Evolutionary conservation across 2,797 vertebrate genomes (phyloP), one percentile per base, ranked within the genome.

Genomic region (Sparidentex hasta): DNA sequence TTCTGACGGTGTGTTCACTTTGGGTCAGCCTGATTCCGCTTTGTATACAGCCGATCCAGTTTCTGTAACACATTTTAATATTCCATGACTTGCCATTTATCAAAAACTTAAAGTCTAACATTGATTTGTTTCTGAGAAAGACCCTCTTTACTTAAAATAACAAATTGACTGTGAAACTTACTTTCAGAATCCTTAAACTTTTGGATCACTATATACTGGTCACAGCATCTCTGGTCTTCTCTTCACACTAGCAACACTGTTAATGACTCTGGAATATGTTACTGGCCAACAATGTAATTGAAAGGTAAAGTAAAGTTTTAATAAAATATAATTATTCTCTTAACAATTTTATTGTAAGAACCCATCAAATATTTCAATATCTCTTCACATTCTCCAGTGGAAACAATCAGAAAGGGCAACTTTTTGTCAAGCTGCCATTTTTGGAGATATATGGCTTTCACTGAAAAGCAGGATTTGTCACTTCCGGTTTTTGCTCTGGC

Each of bases 401-500:
- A 20, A 59, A 71, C 51, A 20, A 20, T 56, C 52, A 17, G n/a
- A 69, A n/a, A 57, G 51, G 0, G 11, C 41, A 48, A 43, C 9
- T 1, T 76, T 81, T 78, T 67, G 65, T 82, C 58, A 33, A 56
- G 44, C 54, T 71, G 71, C 64, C 38, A 59, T 62, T 79, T 79
- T 50, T 55, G n/a, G 14, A 80, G 12, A 63, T 48, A 11, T 20
- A 12, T 23, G 20, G 25, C 33, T 66, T 74, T 66, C 14, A 11
- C 7, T 65, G 52, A 65, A 80, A 74, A 48, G 54, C 21, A 69
- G 64, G 55, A 78, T 78, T 81, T 84, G 72, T 80, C 84, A 71
- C 62, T 83, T 85, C 72, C 78, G 86, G 78, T 77, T 87, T 80
- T 75, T 6, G 11, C 71, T 51, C 1, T 1, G 46, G 43, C 72